Percentiles rank a stretch among this genome's conserved stretches.
Conservation (phyloP, 2,888 invertebrate species). For the Atrina japonica region DNA sequence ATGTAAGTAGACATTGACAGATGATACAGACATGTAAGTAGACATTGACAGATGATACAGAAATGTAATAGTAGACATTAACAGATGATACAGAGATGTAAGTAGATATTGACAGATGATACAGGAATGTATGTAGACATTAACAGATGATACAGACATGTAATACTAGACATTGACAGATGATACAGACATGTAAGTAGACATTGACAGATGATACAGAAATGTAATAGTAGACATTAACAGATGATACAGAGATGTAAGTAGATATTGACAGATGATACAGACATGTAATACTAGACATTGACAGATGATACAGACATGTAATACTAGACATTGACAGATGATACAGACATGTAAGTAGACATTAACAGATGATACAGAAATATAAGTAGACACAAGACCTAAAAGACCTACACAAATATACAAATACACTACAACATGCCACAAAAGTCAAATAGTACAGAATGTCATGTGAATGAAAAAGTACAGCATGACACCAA, state of each 20-base stretch:
- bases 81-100: neutral
- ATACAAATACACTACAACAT: no score
- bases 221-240: constrained; percentile 62
- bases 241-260: neutral
- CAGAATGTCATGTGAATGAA: constrained; percentile 76
- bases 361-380: neutral
- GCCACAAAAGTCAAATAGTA: constrained; percentile 67
- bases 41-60: no score
- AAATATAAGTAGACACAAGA: no score
- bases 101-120: neutral
- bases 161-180: constrained; percentile 51
- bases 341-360: neutral
- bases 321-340: constrained; percentile 54
- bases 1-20: neutral
- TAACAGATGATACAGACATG: neutral
- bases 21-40: no score
- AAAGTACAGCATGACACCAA: no score
- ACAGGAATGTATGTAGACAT: no score
- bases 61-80: no score
- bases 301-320: constrained; percentile 78
- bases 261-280: neutral
- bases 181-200: constrained; percentile 77
- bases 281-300: constrained; percentile 68
- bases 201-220: constrained; percentile 77
- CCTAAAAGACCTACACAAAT: no score